Evolutionary conservation across 2,113 vertebrate genomes (phyloP), one percentile per base, ranked within the genome.

Genomic region (Lathamus discolor): DNA sequence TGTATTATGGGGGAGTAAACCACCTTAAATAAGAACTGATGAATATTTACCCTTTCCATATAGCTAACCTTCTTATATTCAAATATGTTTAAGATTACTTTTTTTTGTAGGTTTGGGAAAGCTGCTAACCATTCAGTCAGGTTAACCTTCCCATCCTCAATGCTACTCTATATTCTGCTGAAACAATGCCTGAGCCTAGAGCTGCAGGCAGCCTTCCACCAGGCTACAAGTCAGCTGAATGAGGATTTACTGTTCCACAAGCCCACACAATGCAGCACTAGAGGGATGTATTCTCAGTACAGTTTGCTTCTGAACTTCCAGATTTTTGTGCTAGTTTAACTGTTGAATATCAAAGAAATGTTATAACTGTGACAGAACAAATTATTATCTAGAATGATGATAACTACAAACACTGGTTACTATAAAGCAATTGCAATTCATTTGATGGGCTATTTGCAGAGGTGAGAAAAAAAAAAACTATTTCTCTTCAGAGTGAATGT

Each of bases 401-500:
- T 51, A 46, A 61, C 43, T 79, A 64, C 69, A 86, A 74, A 92
- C 19, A 77, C 18, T 49, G 18, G 11, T 49, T 87, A 52, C 55
- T 6, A 81, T 7, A 37, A 27, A 80, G 54, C 51, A 89, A 95
- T 89, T 80, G 54, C 43, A 89, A 94, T 90, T 80, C 52, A 94
- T 88, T 70, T 83, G 59, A 96, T 92, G 73, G 95, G 91, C 43
- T 78, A 70, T 85, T 94, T 95, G 82, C 82, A 77, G 37, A 92
- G 24, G 19, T 83, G 94, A 96, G 93, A 43, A 86, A 78, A 28
- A 43, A 29, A 43, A 74, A 51, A 78, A 51, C 27, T 76, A 62
- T n/a, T 93, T 91, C 79, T 96, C 88, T 96, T 85, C 61, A 87
- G 55, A 88, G 54, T 46, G 86, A 84, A 83, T 39, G 94, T 94